Percentiles rank a stretch among this genome's conserved stretches.
These are phyloP conservation scores for Torymus tubicola DNA, from an alignment of 2,888 invertebrate species.

Conservation along the genomic window DNA sequence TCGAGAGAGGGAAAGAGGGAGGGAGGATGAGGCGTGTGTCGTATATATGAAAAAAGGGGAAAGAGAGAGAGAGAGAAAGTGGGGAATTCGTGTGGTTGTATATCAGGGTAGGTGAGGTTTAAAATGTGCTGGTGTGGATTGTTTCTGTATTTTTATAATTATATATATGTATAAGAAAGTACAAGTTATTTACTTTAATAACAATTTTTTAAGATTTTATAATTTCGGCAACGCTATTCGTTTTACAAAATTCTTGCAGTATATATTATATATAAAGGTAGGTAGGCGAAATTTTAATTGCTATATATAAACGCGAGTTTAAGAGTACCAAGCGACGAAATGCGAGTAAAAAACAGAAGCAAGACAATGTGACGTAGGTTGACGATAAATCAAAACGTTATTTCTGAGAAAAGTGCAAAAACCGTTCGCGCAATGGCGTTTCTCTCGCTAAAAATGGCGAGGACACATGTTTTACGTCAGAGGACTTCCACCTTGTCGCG, in stretches of 20 bases:
- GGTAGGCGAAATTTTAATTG: too few relatives aligned
- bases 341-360: background rate
- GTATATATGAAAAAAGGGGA: background rate
- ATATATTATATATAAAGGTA: too few relatives aligned
- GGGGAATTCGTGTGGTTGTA: background rate
- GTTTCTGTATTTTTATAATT: too few relatives aligned
- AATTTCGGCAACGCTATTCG: too few relatives aligned
- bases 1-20: background rate
- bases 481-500: background rate
- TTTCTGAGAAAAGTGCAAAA: background rate
- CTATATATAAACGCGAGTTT: too few relatives aligned
- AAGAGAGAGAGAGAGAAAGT: conserved; percentile 18
- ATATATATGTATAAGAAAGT: too few relatives aligned
- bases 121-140: too few relatives aligned
- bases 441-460: background rate
- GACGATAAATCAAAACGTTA: background rate
- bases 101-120: too few relatives aligned
- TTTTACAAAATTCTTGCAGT: too few relatives aligned
- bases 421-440: background rate
- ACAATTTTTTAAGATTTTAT: too few relatives aligned
- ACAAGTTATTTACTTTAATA: too few relatives aligned
- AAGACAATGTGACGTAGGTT: conserved; percentile 2
- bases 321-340: background rate
- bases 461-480: conserved; percentile 33
- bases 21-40: background rate